Evolutionary conservation across 1,140 invertebrate species (phyloP), one percentile per base, ranked within the genome.

Genomic region (Brachionus sp.): DNA sequence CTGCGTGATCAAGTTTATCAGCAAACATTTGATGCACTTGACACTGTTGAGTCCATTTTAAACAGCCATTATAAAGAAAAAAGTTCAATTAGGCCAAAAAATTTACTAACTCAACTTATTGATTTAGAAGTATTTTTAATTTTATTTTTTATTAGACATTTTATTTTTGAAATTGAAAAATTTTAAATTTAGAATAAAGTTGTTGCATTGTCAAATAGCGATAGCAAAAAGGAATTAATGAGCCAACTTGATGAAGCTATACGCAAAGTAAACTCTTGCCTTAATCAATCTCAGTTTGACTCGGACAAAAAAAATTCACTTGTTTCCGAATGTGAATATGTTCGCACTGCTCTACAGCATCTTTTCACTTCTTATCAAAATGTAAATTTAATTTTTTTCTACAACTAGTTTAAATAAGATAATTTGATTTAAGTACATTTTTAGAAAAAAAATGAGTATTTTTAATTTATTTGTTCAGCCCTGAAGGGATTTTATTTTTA

Each of bases 1-100:
- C 23, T 75, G n/a, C 39, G 25, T n/a, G 39, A 75, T 29, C 70
- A 75, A 75, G 70, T 75, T 25, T 75, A 75, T 75, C 16, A 75
- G 25, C 70, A 75, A 75, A 75, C 70, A 25, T 29, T 46, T 5
- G 70, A 75, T 46, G 70, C 42, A 25, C 23, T 75, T 19, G 39
- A 75, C 16, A 19, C 23, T 5, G 23, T 75, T 25, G 42, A 75
- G 3, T 10, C 5, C 10, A 75, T 75, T 75, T 75, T 75, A 46
- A 75, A 50, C 5, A 75, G 44, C 44, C 46, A 70, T 12, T 70
- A 6, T 39, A 70, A 70, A 19, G 16, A 9, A 16, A 39, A 16
- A 39, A 19, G 37, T 4, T 19, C 33, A 39, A 70, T 39, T 23
- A 70, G 37, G 37, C 33, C 35, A 19, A 70, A 70, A 39, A 39